A percentile compares a stretch with the other conserved stretches of the same genome.
Conservation (phyloP, 2,888 invertebrate species). For the Norana najaformis region DNA sequence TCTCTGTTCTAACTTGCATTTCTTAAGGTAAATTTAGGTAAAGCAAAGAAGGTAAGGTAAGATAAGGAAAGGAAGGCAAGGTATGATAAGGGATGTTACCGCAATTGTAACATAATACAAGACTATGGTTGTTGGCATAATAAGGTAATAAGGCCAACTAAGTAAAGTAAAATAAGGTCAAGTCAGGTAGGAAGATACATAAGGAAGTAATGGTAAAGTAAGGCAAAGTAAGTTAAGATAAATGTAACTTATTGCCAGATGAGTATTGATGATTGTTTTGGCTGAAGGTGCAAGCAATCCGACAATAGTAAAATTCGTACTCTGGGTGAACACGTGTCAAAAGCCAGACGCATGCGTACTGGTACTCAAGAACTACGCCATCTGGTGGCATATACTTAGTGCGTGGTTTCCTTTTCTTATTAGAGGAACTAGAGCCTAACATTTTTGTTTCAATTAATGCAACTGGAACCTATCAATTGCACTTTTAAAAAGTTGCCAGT, state of each 20-base stretch:
- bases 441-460: no score
- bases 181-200: no score
- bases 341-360: background rate
- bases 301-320: background rate
- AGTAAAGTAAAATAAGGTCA: no score
- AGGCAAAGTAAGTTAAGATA: no score
- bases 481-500: background rate
- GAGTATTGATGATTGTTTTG: background rate
- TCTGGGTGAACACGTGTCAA: background rate
- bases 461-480: background rate
- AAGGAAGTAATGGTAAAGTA: no score
- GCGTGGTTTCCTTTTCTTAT: background rate
- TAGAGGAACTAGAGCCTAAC: background rate
- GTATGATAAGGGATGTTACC: no score
- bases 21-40: no score
- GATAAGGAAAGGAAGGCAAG: no score
- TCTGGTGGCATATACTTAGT: background rate
- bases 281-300: background rate
- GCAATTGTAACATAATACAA: no score
- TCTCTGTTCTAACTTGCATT: no score
- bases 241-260: background rate
- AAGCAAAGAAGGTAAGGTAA: background rate
- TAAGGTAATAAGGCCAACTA: no score
- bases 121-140: no score
- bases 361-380: background rate